Evolutionary conservation across 2,113 vertebrate species (phyloP), one percentile per base, ranked within the genome.

Genomic region (Rousettus leschenaultii): DNA sequence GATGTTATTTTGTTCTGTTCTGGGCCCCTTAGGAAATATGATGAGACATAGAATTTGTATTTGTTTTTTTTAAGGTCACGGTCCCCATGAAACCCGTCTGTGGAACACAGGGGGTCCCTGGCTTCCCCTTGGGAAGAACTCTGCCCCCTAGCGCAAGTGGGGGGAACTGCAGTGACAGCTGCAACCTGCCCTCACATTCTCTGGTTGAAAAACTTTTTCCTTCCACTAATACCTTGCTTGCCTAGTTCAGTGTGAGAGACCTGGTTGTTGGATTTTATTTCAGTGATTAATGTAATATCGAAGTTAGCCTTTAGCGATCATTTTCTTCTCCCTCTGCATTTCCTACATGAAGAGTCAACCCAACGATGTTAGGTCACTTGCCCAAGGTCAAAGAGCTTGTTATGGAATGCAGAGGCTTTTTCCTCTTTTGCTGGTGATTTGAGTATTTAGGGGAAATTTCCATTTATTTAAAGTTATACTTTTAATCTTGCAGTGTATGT

Each of bases 381-480:
- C 11, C 43, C 30, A 48, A 89, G 15, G n/a, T 80, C 51, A 53
- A 74, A 78, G 82, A 95, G 24, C 22, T 45, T 59, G 26, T 40
- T 77, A 26, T 2, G 18, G 16, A 92, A 59, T 51, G 16, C 73
- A 63, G 40, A 94, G 21, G 14, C 59, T 15, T 48, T 85, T 77
- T 38, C 5, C 22, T 75, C 38, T 73, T 33, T 91, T 86, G 84
- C 89, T 74, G 90, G 14, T 30, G 53, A 86, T 97, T 98, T 97
- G 96, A 89, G 96, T 98, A 91, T 97, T 96, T 95, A 68, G 96
- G 96, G 97, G 95, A 97, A 48, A 89, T 95, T 95, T 87, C 89
- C 73, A 65, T 93, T 86, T 86, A 48, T 97, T 97, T 93, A 97
- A 98, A 86, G 48, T 97, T 83, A 88, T 95, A 79, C 70, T 97